phyloP scores from a whole-genome alignment of 2,797 vertebrate species.

The Semotilus atromaculatus region DNA sequence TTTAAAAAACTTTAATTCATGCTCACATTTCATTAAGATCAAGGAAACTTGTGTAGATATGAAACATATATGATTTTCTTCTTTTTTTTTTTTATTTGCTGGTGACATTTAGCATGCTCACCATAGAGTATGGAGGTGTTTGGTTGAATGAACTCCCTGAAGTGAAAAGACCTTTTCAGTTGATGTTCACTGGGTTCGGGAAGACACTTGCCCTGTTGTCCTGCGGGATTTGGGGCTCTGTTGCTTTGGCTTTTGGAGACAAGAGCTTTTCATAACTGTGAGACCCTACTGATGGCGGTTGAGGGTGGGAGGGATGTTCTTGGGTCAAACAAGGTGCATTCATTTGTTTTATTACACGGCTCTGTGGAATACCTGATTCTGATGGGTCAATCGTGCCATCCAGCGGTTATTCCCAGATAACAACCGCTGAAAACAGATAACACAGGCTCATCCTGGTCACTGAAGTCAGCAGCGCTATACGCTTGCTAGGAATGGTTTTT shows the following conservation, averaged over 20 bases:
- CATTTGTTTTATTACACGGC: neutral
- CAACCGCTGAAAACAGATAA: too few species aligned
- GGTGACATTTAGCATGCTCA: conserved; percentile 15
- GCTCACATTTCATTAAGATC: neutral
- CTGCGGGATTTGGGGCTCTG: conserved; percentile 18
- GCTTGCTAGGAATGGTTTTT: too few species aligned
- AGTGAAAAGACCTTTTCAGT: conserved; percentile 37
- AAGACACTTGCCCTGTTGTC: conserved; percentile 48
- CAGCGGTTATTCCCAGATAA: too few species aligned
- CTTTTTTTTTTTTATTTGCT: neutral
- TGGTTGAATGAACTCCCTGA: conserved; percentile 16
- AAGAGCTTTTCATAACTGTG: conserved; percentile 34
- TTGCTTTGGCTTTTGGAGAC: conserved; percentile 23
- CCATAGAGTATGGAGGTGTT: conserved; percentile 17
- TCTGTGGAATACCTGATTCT: too few species aligned
- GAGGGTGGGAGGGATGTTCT: neutral
- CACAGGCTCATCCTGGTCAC: too few species aligned
- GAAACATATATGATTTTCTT: neutral
- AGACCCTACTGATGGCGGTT: conserved; percentile 8
- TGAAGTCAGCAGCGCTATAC: too few species aligned
- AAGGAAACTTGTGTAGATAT: neutral
- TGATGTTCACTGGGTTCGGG: conserved; percentile 21
- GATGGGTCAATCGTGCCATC: too few species aligned
- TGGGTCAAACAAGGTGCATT: conserved; percentile 24
- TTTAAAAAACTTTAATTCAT: neutral